These are phyloP conservation scores for Drosophila repletoides DNA, from an alignment of 1,140 invertebrate genomes.

Conservation along the genomic window DNA sequence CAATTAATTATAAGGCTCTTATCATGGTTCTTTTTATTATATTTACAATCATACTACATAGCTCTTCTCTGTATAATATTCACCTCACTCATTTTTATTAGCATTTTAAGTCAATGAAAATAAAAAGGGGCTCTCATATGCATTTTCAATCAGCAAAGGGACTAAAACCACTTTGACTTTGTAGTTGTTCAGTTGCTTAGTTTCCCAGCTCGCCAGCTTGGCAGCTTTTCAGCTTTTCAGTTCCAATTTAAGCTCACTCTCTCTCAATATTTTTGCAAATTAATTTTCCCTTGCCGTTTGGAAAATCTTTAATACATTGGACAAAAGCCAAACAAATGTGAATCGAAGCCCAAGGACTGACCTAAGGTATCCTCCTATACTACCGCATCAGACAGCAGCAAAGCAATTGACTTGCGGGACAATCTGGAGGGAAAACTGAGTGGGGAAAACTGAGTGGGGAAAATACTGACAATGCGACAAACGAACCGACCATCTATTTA, in stretches of 20 bases:
- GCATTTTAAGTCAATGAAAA: slow-evolving; percentile 15
- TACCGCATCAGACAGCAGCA: slow-evolving; percentile 8
- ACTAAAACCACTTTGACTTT: too few relatives aligned
- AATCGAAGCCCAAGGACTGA: slow-evolving; percentile 36
- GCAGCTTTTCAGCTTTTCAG: not conserved
- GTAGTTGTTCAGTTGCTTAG: too few relatives aligned
- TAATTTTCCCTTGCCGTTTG: slow-evolving; percentile 48
- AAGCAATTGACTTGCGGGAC: slow-evolving; percentile 53
- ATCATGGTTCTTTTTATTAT: too few relatives aligned
- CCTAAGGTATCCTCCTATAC: slow-evolving; percentile 52
- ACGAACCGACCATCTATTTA: slow-evolving; percentile 53
- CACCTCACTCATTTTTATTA: not conserved
- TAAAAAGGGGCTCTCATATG: not conserved
- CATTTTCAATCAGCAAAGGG: not conserved
- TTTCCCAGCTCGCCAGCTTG: too few relatives aligned
- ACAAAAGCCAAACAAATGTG: slow-evolving; percentile 35
- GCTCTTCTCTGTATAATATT: slow-evolving; percentile 6
- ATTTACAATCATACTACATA: slow-evolving; percentile 6
- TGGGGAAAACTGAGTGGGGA: too few relatives aligned
- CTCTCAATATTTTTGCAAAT: slow-evolving; percentile 45
- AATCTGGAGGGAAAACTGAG: too few relatives aligned
- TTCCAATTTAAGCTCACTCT: slow-evolving; percentile 4
- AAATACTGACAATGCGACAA: slow-evolving; percentile 21
- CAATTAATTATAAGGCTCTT: too few relatives aligned
- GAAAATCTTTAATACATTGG: slow-evolving; percentile 28